Evolutionary conservation across 2,888 invertebrate species (phyloP).

Genomic region (Hartigia nigra): DNA sequence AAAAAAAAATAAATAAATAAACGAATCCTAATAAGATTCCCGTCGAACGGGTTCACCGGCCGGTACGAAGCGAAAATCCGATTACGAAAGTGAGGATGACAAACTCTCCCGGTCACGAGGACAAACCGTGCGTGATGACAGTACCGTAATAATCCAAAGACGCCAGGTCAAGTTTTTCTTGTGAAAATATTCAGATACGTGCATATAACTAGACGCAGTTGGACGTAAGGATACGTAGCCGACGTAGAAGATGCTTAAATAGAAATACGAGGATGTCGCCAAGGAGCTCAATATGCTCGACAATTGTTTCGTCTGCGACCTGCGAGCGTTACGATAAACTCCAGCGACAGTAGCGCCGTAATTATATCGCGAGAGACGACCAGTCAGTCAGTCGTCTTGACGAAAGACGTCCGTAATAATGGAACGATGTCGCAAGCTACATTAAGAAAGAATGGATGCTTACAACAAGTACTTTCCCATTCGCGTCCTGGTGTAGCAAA

Average conservation of each 20-base stretch:
- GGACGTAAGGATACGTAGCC: background rate
- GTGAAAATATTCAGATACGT: background rate
- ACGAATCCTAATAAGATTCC: background rate
- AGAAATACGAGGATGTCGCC: background rate
- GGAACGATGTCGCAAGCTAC: conserved; percentile 47
- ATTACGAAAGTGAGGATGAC: conserved; percentile 36
- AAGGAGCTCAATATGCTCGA: background rate
- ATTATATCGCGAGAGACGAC: conserved; percentile 41
- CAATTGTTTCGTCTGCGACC: conserved; percentile 31
- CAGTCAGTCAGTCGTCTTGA: conserved; percentile 36
- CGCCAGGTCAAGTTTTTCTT: background rate
- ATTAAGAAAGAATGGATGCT: conserved; percentile 67
- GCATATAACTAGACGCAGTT: background rate
- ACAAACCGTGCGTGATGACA: conserved; percentile 33
- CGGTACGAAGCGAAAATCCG: conserved; percentile 17
- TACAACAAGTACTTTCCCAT: conserved; percentile 87
- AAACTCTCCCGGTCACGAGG: conserved; percentile 29
- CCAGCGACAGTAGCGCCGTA: conserved; percentile 38
- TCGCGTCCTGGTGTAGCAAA: conserved; percentile 83
- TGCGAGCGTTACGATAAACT: conserved; percentile 26
- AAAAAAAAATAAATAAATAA: background rate
- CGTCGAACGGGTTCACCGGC: background rate
- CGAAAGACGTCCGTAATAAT: conserved; percentile 40
- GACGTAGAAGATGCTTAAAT: background rate
- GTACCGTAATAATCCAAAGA: conserved; percentile 18